Percentiles rank a stretch among this genome's conserved stretches.
These are phyloP conservation scores for Antitype chi DNA, from an alignment of 2,888 invertebrate genomes.

Conservation along the genomic window DNA sequence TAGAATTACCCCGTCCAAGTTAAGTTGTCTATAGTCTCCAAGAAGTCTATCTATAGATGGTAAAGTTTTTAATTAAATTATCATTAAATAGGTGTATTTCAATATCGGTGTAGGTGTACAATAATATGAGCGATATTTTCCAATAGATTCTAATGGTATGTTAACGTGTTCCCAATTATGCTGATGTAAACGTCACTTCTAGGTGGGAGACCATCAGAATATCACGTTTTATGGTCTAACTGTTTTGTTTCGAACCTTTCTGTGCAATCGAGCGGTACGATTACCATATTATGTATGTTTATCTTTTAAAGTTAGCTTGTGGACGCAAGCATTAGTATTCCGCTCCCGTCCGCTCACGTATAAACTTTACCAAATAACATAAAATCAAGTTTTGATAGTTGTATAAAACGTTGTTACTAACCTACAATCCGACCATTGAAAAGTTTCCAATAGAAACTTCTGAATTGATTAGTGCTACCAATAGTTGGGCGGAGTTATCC, in stretches of 20 bases:
- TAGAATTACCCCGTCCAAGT: neutral
- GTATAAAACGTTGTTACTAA: constrained; percentile 63
- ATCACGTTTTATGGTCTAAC: constrained; percentile 26
- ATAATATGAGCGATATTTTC: neutral
- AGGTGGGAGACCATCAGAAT: constrained; percentile 15
- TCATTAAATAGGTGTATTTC: neutral
- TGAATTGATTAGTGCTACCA: constrained; percentile 70
- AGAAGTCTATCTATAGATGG: neutral
- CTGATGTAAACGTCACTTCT: constrained; percentile 1
- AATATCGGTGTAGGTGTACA: neutral
- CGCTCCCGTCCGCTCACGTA: constrained; percentile 48
- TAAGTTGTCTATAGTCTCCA: neutral
- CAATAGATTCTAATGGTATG: neutral
- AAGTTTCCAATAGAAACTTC: constrained; percentile 68
- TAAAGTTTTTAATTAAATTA: constrained; percentile 17
- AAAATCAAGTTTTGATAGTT: constrained; percentile 66
- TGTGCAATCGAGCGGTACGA: constrained; percentile 41
- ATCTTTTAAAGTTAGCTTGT: constrained; percentile 52
- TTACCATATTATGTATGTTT: constrained; percentile 56
- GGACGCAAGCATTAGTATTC: constrained; percentile 59
- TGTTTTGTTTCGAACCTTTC: constrained; percentile 55
- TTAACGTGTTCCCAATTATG: neutral
- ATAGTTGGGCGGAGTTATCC: constrained; percentile 68
- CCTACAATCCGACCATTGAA: constrained; percentile 65
- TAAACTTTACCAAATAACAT: constrained; percentile 65